phyloP scores from a whole-genome alignment of 2,888 invertebrate genomes.

The Acleris holmiana region DNA sequence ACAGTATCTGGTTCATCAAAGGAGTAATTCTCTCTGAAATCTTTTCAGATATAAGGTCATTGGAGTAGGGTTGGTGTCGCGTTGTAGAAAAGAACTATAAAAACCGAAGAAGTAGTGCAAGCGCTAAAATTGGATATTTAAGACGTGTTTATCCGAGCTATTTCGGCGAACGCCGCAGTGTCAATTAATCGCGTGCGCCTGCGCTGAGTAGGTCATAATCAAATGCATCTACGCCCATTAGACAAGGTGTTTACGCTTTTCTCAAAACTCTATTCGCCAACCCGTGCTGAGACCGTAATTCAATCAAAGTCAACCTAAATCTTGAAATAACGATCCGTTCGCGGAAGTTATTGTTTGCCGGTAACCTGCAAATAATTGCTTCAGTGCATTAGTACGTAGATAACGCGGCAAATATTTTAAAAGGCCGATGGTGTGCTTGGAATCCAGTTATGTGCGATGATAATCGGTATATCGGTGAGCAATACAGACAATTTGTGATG shows the following conservation, averaged over 20 bases:
- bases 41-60: neutral
- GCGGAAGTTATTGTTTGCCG: conserved; percentile 61
- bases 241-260: conserved; percentile 62
- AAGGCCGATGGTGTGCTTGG: conserved; percentile 64
- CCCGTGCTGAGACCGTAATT: conserved; percentile 50
- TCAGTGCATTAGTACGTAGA: conserved; percentile 53
- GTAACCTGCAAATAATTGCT: conserved; percentile 64
- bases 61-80: neutral
- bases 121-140: conserved; percentile 41
- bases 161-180: conserved; percentile 60
- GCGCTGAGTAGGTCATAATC: conserved; percentile 45
- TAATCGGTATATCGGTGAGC: conserved; percentile 54
- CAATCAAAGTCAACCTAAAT: conserved; percentile 60
- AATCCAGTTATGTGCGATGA: conserved; percentile 76
- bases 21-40: no score
- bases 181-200: conserved; percentile 56
- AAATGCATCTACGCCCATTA: conserved; percentile 53
- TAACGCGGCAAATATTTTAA: conserved; percentile 70
- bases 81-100: neutral
- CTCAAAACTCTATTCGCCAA: conserved; percentile 47
- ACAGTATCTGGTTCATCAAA: no score
- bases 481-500: conserved; percentile 43
- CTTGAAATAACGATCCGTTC: conserved; percentile 65
- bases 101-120: conserved; percentile 9
- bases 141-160: conserved; percentile 62